Base-by-base conservation (phyloP, 1,140 invertebrate genomes). In the Brachionus rotundiformis region DNA sequence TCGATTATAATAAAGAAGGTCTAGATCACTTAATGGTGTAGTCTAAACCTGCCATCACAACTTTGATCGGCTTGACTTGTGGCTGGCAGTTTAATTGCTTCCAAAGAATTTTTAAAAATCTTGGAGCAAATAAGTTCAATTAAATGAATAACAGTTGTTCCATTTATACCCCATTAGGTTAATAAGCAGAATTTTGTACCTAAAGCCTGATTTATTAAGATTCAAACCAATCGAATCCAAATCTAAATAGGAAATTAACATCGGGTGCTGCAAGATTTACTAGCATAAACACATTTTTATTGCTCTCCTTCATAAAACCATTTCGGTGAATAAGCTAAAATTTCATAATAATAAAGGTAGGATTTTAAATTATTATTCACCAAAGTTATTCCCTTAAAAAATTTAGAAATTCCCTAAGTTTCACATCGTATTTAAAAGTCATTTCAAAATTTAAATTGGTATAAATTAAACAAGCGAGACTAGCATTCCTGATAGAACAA, bases 401-500 rank as follows among this genome's bases (percentile, higher is more conserved):
- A 54, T 54, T 54, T 19, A 54, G 47, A 54, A 54, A 54, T 54
- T 54, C 47, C 47, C 47, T 54, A 19, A 54, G 47, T 54, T 54
- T 54, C 47, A 19, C 47, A 23, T 54, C 19, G 19, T 19, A n/a
- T 54, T 54, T 54, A 54, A 54, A 54, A 54, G 47, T 54, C 47
- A 54, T 54, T 54, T 54, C 47, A 16, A 54, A 54, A 54, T 54
- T 19, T 25, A 23, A 54, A 54, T 54, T 54, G 47, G n/a, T 54
- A 54, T 54, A 54, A 54, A 54, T 54, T 54, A 54, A 54, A 54
- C 47, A 54, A 54, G 19, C 47, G 47, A 54, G 7, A 54, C 47
- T 54, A 54, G 47, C 47, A 54, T 54, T 54, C 47, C 47, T 54
- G 47, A 54, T 54, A 54, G 47, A 54, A 54, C 47, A 54, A 54